Conservation (phyloP, 2,113 vertebrate species). For the Promerops cafer region DNA sequence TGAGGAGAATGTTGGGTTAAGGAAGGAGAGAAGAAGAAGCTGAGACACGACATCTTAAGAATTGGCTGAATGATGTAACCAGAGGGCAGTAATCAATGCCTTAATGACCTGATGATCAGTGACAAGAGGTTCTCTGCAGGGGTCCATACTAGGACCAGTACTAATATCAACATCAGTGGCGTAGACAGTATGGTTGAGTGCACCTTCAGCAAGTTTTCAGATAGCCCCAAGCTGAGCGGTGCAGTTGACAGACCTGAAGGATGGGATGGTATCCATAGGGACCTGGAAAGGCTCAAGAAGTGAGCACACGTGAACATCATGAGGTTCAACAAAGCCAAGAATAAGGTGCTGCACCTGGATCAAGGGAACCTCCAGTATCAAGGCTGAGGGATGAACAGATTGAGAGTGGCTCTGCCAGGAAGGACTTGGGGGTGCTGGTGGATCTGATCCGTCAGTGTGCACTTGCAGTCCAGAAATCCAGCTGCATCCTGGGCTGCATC, state of each 20-base stretch:
- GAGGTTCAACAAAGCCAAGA: neutral
- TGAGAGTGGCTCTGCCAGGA: neutral
- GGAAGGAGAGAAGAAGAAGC: neutral
- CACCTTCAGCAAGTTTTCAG: neutral
- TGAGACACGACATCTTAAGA: neutral
- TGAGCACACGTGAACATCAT: accelerated
- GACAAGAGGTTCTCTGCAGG: neutral
- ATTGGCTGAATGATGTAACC: neutral
- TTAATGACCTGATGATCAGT: neutral
- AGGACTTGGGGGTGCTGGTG: neutral
- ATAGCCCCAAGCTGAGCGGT: neutral
- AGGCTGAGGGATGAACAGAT: neutral
- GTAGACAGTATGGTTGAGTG: accelerated
- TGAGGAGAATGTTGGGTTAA: neutral
- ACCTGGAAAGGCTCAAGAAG: neutral
- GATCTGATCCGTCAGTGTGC: neutral
- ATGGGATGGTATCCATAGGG: neutral
- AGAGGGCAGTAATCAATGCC: neutral
- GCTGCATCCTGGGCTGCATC: neutral
- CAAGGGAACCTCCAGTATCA: neutral
- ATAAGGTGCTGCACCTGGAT: neutral
- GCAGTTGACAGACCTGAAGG: accelerated
- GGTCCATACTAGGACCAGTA: accelerated
- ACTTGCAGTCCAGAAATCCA: neutral
- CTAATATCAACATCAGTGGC: neutral